Conservation (phyloP, 2,888 invertebrate species). For the Pristionchus exspectatus region DNA sequence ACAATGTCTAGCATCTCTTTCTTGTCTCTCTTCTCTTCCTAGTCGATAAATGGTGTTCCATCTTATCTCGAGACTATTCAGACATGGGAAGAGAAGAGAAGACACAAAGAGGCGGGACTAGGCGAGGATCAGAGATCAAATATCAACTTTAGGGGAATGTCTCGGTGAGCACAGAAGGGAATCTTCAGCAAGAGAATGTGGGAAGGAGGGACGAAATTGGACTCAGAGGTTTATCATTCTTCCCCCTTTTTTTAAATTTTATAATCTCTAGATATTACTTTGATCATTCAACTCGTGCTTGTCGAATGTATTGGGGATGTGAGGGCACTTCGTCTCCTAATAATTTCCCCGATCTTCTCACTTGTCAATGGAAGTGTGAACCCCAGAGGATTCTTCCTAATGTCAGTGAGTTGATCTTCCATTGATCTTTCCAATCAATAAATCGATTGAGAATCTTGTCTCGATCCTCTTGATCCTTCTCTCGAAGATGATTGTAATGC, state of each 20-base stretch:
- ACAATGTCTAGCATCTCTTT: conserved; percentile 22
- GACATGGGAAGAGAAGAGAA: conserved; percentile 47
- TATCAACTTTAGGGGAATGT: conserved; percentile 50
- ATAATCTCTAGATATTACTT: conserved; percentile 66
- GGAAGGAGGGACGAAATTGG: conserved; percentile 51
- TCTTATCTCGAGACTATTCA: conserved; percentile 3
- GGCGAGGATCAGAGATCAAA: conserved; percentile 2
- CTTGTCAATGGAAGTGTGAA: conserved; percentile 75
- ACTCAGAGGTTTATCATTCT: conserved; percentile 47
- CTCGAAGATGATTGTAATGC: conserved; percentile 73
- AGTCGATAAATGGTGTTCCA: conserved; percentile 51
- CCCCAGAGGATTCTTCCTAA: conserved; percentile 67
- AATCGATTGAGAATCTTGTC: conserved; percentile 68
- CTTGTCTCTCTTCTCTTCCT: conserved; percentile 35
- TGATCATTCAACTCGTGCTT: conserved; percentile 66
- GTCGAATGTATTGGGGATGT: conserved; percentile 77
- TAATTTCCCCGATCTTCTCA: conserved; percentile 60
- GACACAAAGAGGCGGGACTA: neutral
- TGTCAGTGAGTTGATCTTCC: conserved; percentile 61
- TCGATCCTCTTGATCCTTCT: conserved; percentile 72
- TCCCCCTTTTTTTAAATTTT: neutral
- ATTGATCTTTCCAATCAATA: neutral
- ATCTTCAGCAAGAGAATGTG: conserved; percentile 45
- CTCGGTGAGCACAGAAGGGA: conserved; percentile 49
- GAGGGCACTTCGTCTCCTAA: conserved; percentile 54